Percentiles rank a stretch among this genome's conserved stretches.
These are phyloP conservation scores for Drosophila seclusa DNA, from an alignment of 2,888 invertebrate species.

Conservation along the genomic window DNA sequence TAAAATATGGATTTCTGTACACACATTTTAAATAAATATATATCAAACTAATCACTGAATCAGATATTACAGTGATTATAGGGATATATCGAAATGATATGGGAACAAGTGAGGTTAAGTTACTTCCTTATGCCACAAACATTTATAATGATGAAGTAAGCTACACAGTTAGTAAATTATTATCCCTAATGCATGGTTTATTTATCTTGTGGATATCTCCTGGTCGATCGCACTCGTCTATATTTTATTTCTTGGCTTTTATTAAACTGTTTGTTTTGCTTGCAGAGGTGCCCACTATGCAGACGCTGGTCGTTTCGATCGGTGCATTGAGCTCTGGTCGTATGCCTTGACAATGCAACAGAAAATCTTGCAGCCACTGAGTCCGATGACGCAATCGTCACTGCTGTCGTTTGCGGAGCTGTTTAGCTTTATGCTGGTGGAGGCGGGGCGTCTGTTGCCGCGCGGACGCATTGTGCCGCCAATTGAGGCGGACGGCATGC, in stretches of 20 bases:
- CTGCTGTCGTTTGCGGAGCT: slow-evolving; percentile 97
- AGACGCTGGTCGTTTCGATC: slow-evolving; percentile 95
- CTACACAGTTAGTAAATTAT: not conserved
- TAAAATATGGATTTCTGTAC: not conserved
- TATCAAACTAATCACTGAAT: not conserved
- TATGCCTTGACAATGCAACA: slow-evolving; percentile 99
- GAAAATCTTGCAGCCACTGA: slow-evolving; percentile 95
- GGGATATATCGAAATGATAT: not conserved
- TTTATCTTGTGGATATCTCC: not conserved
- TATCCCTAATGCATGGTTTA: not conserved
- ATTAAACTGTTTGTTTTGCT: slow-evolving; percentile 35
- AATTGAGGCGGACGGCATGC: slow-evolving; percentile 92
- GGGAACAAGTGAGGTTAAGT: not conserved
- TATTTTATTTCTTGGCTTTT: not conserved
- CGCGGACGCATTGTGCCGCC: slow-evolving; percentile 91
- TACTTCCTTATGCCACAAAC: not conserved
- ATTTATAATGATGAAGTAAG: no score
- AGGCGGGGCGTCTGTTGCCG: slow-evolving; percentile 89
- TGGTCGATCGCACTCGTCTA: not conserved
- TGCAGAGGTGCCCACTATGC: slow-evolving; percentile 95
- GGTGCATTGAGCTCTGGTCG: slow-evolving; percentile 97
- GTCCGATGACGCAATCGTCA: slow-evolving; percentile 97
- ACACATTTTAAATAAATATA: no score
- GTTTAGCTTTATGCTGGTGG: slow-evolving; percentile 97
- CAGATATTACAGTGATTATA: not conserved